phyloP scores from a whole-genome alignment of 2,888 invertebrate genomes.

The Hylaea fasciaria region DNA sequence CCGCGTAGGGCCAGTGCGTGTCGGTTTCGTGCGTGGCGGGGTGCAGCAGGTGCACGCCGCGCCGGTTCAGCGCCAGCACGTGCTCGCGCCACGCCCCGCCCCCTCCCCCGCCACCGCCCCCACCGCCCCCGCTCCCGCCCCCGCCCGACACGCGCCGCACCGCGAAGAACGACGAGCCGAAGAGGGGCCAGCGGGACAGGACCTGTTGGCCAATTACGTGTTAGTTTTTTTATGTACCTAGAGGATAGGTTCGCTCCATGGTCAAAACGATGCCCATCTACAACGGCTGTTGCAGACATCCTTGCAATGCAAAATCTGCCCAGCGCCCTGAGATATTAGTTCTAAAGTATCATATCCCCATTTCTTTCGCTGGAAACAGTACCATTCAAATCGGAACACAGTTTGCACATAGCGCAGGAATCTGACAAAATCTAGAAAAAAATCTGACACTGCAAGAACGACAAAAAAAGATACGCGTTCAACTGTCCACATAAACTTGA shows the following conservation, averaged over 20 bases:
- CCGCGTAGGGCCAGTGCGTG: constrained; percentile 96
- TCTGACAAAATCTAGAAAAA: neutral
- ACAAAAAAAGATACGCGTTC: too few species aligned
- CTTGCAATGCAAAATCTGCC: neutral
- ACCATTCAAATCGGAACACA: neutral
- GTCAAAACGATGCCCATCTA: too few species aligned
- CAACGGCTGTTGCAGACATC: too few species aligned
- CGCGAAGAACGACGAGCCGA: constrained; percentile 99
- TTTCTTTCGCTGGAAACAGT: neutral
- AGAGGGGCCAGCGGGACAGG: constrained; percentile 96
- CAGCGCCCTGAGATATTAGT: neutral
- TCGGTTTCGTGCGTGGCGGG: constrained; percentile 96
- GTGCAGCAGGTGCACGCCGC: constrained; percentile 97
- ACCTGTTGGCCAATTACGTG: constrained; percentile 86
- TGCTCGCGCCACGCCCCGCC: constrained; percentile 91
- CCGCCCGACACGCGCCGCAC: constrained; percentile 92
- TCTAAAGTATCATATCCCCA: neutral
- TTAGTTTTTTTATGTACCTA: too few species aligned
- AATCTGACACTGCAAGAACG: too few species aligned
- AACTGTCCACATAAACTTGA: too few species aligned
- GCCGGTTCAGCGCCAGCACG: constrained; percentile 96
- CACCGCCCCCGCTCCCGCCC: constrained; percentile 72
- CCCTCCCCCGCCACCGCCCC: constrained; percentile 86
- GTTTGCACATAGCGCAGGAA: neutral
- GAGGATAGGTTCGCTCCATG: too few species aligned